These are phyloP conservation scores for silkworm (Bombyx mori) DNA, from an alignment of 1,140 invertebrate genomes.

Conservation along the genomic window ASM3026992v2 NC_085117.1:9903001-9903500, in stretches of 20 bases:
- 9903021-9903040: conserved; percentile 46
- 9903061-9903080: conserved; percentile 55
- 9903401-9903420: conserved; percentile 43
- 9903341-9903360: conserved; percentile 8
- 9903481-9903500: conserved; percentile 11
- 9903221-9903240: conserved; percentile 36
- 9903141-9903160: conserved; percentile 66
- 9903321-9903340: conserved; percentile 30
- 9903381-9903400: conserved; percentile 11
- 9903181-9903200: conserved; percentile 48
- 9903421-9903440: conserved; percentile 31
- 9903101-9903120: conserved; percentile 43
- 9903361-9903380: conserved; percentile 7
- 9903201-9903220: conserved; percentile 40
- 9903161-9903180: conserved; percentile 68
- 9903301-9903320: conserved; percentile 52
- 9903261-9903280: conserved; percentile 57
- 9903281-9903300: conserved; percentile 61
- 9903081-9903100: conserved; percentile 51
- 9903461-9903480: conserved; percentile 38
- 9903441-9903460: conserved; percentile 18
- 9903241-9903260: conserved; percentile 23
- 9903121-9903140: conserved; percentile 30
- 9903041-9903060: conserved; percentile 45
- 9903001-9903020: conserved; percentile 59